phyloP scores from a whole-genome alignment of 1,140 invertebrate species.

The Bombus sibiricus region DNA sequence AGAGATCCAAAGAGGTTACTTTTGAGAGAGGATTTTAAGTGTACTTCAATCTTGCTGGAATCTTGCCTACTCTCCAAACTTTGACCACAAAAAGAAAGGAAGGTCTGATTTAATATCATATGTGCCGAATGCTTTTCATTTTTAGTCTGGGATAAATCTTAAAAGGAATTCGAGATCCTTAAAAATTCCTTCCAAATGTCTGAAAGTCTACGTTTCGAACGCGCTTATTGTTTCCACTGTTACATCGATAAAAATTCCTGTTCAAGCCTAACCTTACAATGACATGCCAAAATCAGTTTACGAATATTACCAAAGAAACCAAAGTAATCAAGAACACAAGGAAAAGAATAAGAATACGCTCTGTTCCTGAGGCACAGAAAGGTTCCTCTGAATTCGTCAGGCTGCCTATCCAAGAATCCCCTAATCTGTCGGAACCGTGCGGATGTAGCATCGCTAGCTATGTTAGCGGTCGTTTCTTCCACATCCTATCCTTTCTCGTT shows the following conservation, averaged over 20 bases:
- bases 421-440: constrained; percentile 63
- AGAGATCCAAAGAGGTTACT: constrained; percentile 19
- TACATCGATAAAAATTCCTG: background rate
- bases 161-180: background rate
- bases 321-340: background rate
- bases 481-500: constrained; percentile 47
- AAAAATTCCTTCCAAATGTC: background rate
- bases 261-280: background rate
- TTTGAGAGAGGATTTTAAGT: constrained; percentile 39
- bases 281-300: background rate
- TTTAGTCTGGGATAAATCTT: background rate
- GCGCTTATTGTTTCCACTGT: background rate
- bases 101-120: constrained; percentile 11
- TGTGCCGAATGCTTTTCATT: background rate
- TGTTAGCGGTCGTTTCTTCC: constrained; percentile 29
- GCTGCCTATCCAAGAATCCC: constrained; percentile 37
- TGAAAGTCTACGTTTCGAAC: background rate
- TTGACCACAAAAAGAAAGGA: background rate
- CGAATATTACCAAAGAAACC: background rate
- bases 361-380: background rate
- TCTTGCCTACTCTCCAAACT: background rate
- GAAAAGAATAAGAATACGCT: too few species aligned
- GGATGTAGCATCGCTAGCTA: constrained; percentile 30
- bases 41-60: constrained; percentile 27
- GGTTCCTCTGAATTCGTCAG: constrained; percentile 38